Percentiles rank a stretch among this genome's conserved stretches.
phyloP scores from a whole-genome alignment of 1,140 invertebrate species.

The Drosophila watanabei region DNA sequence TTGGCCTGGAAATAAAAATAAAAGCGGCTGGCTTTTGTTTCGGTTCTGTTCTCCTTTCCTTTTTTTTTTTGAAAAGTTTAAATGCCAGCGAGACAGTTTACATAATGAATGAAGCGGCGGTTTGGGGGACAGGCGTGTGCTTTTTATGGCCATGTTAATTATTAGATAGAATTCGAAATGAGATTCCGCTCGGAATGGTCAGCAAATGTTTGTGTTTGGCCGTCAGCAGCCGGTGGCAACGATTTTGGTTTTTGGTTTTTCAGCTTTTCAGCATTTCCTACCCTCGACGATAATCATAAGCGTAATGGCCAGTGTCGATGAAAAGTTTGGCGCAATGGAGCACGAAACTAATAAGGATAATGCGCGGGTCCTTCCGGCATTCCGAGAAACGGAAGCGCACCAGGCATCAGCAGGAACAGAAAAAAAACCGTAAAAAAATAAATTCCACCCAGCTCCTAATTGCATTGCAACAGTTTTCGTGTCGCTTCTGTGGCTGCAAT shows the following conservation, averaged over 20 bases:
- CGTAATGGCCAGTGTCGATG: slow-evolving; percentile 50
- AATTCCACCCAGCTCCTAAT: slow-evolving; percentile 56
- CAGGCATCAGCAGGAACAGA: slow-evolving; percentile 3
- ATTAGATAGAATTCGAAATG: slow-evolving; percentile 80
- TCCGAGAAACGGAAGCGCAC: slow-evolving; percentile 18
- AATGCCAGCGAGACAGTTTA: slow-evolving; percentile 67
- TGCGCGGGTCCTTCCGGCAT: slow-evolving; percentile 35
- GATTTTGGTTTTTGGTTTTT: slow-evolving; percentile 16
- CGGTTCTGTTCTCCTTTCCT: slow-evolving; percentile 1
- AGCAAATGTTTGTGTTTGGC: slow-evolving; percentile 60
- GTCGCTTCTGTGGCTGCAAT: slow-evolving; percentile 58
- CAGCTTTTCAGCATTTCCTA: neutral
- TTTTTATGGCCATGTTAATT: slow-evolving; percentile 81
- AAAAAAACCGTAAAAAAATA: slow-evolving; percentile 17
- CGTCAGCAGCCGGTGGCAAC: slow-evolving; percentile 39
- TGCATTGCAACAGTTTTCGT: slow-evolving; percentile 72
- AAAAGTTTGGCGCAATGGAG: slow-evolving; percentile 57
- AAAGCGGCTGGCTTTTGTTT: slow-evolving; percentile 39
- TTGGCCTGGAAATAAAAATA: slow-evolving; percentile 49
- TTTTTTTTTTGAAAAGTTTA: slow-evolving; percentile 50
- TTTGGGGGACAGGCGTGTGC: slow-evolving; percentile 53
- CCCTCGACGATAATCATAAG: slow-evolving; percentile 42
- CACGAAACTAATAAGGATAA: slow-evolving; percentile 70
- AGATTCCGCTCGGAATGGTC: slow-evolving; percentile 64
- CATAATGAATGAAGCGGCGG: slow-evolving; percentile 69